These are phyloP conservation scores for Atlantisia rogersi DNA, from an alignment of 2,113 vertebrate genomes.

Conservation along the genomic window DNA sequence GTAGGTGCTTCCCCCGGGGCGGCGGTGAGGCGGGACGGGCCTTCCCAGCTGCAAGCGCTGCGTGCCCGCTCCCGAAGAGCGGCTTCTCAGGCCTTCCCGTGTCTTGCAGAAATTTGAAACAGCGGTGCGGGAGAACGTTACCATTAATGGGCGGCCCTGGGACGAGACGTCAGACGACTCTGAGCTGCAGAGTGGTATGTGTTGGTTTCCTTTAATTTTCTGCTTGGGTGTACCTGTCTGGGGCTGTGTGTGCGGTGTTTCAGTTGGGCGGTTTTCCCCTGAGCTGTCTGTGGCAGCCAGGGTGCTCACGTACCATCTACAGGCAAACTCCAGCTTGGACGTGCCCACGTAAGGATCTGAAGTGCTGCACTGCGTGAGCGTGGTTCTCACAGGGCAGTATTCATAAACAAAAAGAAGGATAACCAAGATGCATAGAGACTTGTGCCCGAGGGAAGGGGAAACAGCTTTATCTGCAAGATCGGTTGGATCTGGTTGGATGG, in stretches of 20 bases:
- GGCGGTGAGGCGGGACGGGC: background rate
- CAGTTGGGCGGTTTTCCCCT: background rate
- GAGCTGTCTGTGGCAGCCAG: background rate
- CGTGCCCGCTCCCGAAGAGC: rapidly evolving
- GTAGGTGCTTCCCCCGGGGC: background rate
- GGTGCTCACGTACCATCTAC: rapidly evolving
- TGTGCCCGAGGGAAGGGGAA: too few relatives aligned
- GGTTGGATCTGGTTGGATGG: too few relatives aligned
- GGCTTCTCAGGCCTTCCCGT: background rate
- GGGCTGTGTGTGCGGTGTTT: background rate
- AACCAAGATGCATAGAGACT: background rate
- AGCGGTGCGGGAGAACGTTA: slow-evolving; percentile 85
- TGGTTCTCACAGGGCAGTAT: rapidly evolving
- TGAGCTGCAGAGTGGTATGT: slow-evolving; percentile 57
- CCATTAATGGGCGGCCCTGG: slow-evolving; percentile 84
- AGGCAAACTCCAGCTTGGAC: background rate
- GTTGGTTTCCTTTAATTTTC: background rate
- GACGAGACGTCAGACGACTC: slow-evolving; percentile 76
- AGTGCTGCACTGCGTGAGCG: background rate
- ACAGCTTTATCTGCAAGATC: background rate
- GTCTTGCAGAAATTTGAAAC: slow-evolving; percentile 86
- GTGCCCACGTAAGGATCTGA: too few relatives aligned
- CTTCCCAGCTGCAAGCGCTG: rapidly evolving
- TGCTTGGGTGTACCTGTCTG: background rate
- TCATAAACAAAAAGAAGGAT: background rate